Evolutionary conservation across 2,113 vertebrate genomes (phyloP), one percentile per base, ranked within the genome.

Genomic region (Hippocampus barbouri): DNA sequence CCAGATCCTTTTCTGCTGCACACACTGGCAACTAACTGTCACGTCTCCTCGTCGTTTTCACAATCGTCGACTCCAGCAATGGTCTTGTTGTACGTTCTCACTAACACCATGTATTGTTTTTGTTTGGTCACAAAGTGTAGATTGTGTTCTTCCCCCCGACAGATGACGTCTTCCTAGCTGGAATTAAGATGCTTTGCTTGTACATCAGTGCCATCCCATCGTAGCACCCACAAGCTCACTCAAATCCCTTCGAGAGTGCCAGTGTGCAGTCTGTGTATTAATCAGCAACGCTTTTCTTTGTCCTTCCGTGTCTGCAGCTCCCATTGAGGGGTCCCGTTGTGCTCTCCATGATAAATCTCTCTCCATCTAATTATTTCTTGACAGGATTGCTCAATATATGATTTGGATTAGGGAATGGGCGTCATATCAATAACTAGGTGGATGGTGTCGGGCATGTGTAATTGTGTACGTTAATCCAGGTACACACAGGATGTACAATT

Each of bases 41-140:
- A 85, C 77, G 69, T 23, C 30, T 45, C 70, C 38, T 47, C 66
- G 11, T 80, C 69, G 59, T 78, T 53, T 40, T 68, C 66, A 71
- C 15, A 72, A 78, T 60, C 74, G 70, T 64, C 69, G 56, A 47
- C 20, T 56, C 63, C 61, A 68, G 82, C 66, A 85, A 75, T 80
- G 62, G 45, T 72, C 80, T 72, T 61, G 66, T 73, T 71, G 57
- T 82, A 70, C 80, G 70, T 76, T 70, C 73, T 51, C 70, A 51
- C 78, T 89, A 89, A 89, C 81, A 83, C 61, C 69, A 71, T 83
- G 82, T 67, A 75, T 89, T 89, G 76, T 89, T 87, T 86, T 71
- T 78, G 41, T 40, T 38, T 75, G 86, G 81, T 80, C 76, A 87
- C 83, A 87, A 84, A 83, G 69, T 84, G 80, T 87, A 81, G 71